Evolutionary conservation across 2,113 vertebrate species (phyloP).

Genomic region (Dicentrarchus labrax): DNA sequence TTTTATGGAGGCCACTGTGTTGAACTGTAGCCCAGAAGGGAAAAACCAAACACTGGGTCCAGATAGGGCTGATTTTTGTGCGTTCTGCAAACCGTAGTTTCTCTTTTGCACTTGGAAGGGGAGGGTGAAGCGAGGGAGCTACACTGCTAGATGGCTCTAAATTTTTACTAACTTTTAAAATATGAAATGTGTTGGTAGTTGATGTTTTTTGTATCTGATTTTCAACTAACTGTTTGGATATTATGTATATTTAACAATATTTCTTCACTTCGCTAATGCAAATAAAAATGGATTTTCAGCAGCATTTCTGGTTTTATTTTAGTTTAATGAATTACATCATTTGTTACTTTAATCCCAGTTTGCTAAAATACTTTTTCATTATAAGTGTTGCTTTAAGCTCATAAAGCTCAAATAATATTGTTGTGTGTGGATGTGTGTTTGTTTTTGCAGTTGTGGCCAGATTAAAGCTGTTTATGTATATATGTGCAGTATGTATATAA

Average conservation of each 20-base stretch:
- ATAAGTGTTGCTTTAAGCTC: not conserved
- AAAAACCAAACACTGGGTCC: too few relatives aligned
- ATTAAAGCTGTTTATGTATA: slow-evolving; percentile 10
- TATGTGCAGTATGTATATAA: not conserved
- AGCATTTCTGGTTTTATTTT: not conserved
- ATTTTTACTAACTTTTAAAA: too few relatives aligned
- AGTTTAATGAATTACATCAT: not conserved
- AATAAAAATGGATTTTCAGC: not conserved
- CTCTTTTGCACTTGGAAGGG: too few relatives aligned
- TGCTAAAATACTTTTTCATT: not conserved
- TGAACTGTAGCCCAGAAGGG: too few relatives aligned
- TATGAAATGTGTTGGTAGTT: not conserved
- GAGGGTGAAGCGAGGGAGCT: too few relatives aligned
- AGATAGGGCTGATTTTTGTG: too few relatives aligned
- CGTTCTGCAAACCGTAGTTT: too few relatives aligned
- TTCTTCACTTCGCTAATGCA: not conserved
- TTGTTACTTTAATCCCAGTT: not conserved
- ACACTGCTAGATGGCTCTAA: too few relatives aligned
- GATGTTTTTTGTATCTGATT: not conserved
- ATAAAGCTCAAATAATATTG: not conserved
- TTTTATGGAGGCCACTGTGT: too few relatives aligned
- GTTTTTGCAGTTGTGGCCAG: not conserved
- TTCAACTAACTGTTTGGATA: not conserved
- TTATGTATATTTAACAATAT: not conserved
- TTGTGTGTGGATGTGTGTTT: not conserved